Conservation (phyloP, 2,888 invertebrate genomes). For the Cheilosia grossa region DNA sequence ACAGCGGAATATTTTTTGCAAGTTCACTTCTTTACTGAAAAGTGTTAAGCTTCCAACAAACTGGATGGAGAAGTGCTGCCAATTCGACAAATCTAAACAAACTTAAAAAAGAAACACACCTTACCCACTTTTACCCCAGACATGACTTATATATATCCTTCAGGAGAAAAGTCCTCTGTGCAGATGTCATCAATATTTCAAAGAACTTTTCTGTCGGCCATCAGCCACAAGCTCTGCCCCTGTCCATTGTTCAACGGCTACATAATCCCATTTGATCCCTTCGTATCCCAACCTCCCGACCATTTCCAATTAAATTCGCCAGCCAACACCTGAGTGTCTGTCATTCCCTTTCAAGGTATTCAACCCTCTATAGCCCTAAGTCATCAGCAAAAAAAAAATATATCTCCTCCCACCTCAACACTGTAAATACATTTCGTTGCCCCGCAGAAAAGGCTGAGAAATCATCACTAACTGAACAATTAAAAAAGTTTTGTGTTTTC, state of each 20-base stretch:
- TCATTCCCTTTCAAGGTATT: slow-evolving; percentile 2
- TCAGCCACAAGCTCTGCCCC: not conserved
- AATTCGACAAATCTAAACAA: no score
- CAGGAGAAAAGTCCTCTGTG: no score
- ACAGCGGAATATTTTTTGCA: no score
- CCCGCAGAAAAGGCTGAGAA: slow-evolving; percentile 26
- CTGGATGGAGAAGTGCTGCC: no score
- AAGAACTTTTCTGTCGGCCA: not conserved
- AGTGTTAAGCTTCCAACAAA: no score
- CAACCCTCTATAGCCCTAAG: not conserved
- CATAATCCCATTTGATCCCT: slow-evolving; percentile 7
- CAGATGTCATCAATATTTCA: not conserved
- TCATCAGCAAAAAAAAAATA: not conserved
- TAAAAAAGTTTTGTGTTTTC: slow-evolving; percentile 35
- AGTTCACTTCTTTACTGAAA: no score
- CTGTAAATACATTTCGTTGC: slow-evolving; percentile 16
- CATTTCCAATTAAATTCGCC: slow-evolving; percentile 52
- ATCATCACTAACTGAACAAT: slow-evolving; percentile 57
- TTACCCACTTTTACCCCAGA: no score
- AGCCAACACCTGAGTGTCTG: slow-evolving; percentile 57
- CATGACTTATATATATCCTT: no score
- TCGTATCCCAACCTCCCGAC: not conserved
- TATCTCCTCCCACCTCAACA: slow-evolving; percentile 8
- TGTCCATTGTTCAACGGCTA: no score
- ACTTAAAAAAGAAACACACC: no score